phyloP scores from a whole-genome alignment of 2,113 vertebrate genomes.

The Chaenogobius annularis region DNA sequence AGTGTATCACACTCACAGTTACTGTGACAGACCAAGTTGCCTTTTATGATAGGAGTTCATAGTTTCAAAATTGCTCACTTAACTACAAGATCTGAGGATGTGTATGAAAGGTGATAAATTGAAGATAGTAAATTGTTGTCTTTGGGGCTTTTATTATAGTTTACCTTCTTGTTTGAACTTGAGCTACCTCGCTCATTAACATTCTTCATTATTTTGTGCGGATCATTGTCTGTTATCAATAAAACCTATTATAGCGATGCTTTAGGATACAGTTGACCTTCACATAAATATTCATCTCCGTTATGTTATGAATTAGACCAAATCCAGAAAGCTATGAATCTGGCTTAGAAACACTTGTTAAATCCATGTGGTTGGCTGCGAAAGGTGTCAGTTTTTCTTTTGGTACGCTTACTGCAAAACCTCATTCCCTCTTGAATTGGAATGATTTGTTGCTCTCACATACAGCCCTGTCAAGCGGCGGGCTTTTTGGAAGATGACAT shows the following conservation, averaged over 20 bases:
- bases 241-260: neutral
- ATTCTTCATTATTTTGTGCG: neutral
- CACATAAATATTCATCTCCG: slow-evolving; percentile 35
- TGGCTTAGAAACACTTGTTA: slow-evolving; percentile 27
- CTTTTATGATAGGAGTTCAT: no score
- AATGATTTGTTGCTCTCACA: slow-evolving; percentile 55
- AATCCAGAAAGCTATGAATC: slow-evolving; percentile 43
- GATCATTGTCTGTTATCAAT: neutral
- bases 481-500: neutral
- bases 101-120: no score
- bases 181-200: neutral
- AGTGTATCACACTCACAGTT: no score
- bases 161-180: slow-evolving; percentile 36
- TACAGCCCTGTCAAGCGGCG: slow-evolving; percentile 24
- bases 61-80: no score
- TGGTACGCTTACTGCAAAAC: neutral
- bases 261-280: neutral
- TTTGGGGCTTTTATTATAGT: no score
- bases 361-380: slow-evolving; percentile 10
- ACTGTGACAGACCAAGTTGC: no score
- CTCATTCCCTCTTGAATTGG: slow-evolving; percentile 43
- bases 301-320: slow-evolving; percentile 28
- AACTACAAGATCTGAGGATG: no score
- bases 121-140: no score
- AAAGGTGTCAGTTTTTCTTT: slow-evolving; percentile 24